Evolutionary conservation across 2,797 vertebrate genomes (phyloP).

Genomic region (Lagodon rhomboides): DNA sequence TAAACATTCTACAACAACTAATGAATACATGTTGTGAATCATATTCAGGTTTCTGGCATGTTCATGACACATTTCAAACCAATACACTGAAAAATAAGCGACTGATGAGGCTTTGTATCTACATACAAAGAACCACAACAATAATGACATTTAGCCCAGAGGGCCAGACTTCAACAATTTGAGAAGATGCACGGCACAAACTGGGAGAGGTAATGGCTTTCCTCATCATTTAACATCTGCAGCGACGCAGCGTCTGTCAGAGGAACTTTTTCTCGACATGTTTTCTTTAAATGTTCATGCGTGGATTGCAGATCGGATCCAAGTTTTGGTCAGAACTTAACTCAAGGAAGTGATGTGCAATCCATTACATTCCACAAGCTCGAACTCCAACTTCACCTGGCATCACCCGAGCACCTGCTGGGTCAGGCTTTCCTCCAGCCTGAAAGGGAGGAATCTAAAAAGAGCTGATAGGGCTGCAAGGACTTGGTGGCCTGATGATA

Average conservation of each 20-base stretch:
- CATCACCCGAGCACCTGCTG: conserved; percentile 30
- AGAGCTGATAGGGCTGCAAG: conserved; percentile 40
- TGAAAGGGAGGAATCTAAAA: conserved; percentile 36
- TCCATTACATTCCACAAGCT: not conserved
- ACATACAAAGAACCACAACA: too few relatives aligned
- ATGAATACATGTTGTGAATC: too few relatives aligned
- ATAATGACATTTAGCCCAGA: too few relatives aligned
- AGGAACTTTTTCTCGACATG: not conserved
- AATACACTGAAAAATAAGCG: too few relatives aligned
- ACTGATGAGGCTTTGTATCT: too few relatives aligned
- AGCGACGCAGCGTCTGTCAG: not conserved
- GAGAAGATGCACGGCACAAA: too few relatives aligned
- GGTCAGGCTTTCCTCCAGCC: conserved; percentile 33
- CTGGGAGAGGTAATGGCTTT: not conserved
- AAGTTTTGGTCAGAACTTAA: conserved; percentile 15
- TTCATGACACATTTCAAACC: too few relatives aligned
- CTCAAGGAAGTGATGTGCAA: conserved; percentile 14
- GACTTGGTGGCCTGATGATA: conserved; percentile 17
- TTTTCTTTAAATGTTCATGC: not conserved
- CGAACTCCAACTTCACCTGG: conserved; percentile 21
- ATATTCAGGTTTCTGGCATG: too few relatives aligned
- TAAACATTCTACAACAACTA: too few relatives aligned
- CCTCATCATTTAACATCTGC: not conserved
- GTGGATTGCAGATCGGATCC: not conserved
- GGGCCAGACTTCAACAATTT: too few relatives aligned